Percentiles rank a stretch among this genome's conserved stretches.
Evolutionary conservation across 2,113 vertebrate species (phyloP).

Genomic region (Lepus americanus): DNA sequence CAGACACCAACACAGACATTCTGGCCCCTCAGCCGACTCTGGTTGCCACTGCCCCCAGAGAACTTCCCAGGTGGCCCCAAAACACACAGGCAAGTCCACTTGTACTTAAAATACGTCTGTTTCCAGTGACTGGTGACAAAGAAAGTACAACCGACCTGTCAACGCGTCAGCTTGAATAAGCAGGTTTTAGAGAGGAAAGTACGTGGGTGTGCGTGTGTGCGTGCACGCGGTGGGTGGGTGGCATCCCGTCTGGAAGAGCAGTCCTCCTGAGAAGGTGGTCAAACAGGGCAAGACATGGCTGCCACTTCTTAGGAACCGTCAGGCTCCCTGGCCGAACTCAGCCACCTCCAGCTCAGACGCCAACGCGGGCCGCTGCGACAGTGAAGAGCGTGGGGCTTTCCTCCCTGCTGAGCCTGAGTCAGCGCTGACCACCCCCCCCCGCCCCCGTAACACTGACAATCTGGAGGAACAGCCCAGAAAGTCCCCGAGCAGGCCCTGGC

Average conservation of each 20-base stretch:
- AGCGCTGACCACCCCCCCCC: neutral
- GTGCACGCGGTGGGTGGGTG: neutral
- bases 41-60: neutral
- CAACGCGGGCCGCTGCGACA: neutral
- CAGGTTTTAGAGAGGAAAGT: neutral
- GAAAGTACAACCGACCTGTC: neutral
- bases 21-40: neutral
- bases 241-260: neutral
- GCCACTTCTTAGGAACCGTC: neutral
- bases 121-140: conserved; percentile 31
- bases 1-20: neutral
- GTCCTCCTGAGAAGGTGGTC: neutral
- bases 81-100: conserved; percentile 28
- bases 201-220: accelerated
- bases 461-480: conserved; percentile 60
- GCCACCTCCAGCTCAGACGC: neutral
- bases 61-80: conserved; percentile 8
- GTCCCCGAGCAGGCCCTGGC: conserved; percentile 50
- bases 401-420: neutral
- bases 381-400: conserved; percentile 35
- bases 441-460: neutral
- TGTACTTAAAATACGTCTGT: neutral
- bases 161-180: neutral
- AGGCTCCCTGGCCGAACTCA: neutral
- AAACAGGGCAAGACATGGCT: neutral